These are phyloP conservation scores for Mycalesis mineus DNA, from an alignment of 2,888 invertebrate species.

Conservation along the genomic window DNA sequence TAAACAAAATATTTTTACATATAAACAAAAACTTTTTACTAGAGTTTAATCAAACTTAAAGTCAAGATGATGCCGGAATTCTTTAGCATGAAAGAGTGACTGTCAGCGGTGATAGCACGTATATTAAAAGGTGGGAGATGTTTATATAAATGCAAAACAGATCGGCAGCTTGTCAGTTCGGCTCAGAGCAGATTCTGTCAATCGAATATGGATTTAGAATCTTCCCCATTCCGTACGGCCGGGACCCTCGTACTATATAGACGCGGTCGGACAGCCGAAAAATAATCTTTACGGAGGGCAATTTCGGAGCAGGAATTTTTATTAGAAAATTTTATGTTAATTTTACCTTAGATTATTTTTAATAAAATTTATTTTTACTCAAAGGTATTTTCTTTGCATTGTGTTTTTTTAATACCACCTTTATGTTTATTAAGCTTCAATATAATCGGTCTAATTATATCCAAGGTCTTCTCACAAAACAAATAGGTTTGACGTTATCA, in stretches of 20 bases:
- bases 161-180: constrained; percentile 76
- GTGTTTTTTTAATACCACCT: neutral
- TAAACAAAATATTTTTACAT: neutral
- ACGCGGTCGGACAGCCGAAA: constrained; percentile 71
- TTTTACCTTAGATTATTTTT: constrained; percentile 19
- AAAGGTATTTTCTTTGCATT: neutral
- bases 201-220: constrained; percentile 77
- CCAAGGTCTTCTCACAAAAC: too few relatives aligned
- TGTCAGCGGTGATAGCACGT: constrained; percentile 47
- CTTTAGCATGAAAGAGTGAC: constrained; percentile 22
- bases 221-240: constrained; percentile 61
- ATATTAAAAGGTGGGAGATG: constrained; percentile 69
- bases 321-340: constrained; percentile 27
- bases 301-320: constrained; percentile 30
- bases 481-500: too few relatives aligned
- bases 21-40: neutral
- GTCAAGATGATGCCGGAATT: constrained; percentile 8
- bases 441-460: too few relatives aligned
- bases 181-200: constrained; percentile 71
- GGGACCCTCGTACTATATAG: constrained; percentile 55
- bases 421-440: too few relatives aligned
- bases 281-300: constrained; percentile 61
- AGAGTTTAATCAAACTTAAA: neutral
- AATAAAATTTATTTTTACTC: constrained; percentile 7
- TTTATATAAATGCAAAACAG: constrained; percentile 79